Evolutionary conservation across 1,140 invertebrate genomes (phyloP).

Genomic region (Drosophila pseudoananassae): DNA sequence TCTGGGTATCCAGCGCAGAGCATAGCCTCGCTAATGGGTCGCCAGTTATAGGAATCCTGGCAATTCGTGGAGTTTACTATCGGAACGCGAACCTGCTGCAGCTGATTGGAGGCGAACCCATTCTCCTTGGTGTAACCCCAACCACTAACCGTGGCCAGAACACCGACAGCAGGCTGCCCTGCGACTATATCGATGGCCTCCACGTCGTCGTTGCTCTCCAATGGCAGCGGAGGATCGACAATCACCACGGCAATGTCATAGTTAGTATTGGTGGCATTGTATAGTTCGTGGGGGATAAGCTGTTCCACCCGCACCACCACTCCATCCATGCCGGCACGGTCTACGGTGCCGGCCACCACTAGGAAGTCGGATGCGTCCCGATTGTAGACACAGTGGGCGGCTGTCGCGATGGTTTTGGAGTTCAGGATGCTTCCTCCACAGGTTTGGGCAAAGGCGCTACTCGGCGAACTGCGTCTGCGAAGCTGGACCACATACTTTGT

Average conservation of each 20-base stretch:
- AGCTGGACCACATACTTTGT: constrained; percentile 66
- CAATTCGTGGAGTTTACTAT: constrained; percentile 84
- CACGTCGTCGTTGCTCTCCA: constrained; percentile 30
- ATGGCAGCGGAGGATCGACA: constrained; percentile 43
- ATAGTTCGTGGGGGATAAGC: constrained; percentile 56
- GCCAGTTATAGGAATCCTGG: constrained; percentile 66
- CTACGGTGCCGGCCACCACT: constrained; percentile 59
- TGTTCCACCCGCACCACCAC: constrained; percentile 53
- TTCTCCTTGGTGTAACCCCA: constrained; percentile 64
- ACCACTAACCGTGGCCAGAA: constrained; percentile 53
- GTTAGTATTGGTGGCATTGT: constrained; percentile 62
- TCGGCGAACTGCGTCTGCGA: constrained; percentile 33
- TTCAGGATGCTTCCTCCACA: constrained; percentile 47
- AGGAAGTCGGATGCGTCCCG: constrained; percentile 48
- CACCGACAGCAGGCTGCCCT: constrained; percentile 30
- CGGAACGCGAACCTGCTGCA: constrained; percentile 56
- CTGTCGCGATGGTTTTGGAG: constrained; percentile 84
- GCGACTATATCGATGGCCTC: constrained; percentile 36
- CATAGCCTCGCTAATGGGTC: constrained; percentile 87
- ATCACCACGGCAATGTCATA: constrained; percentile 71
- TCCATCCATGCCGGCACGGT: constrained; percentile 53
- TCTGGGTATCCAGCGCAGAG: constrained; percentile 87
- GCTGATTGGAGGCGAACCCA: constrained; percentile 41
- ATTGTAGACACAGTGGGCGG: constrained; percentile 85
- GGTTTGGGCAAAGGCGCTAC: constrained; percentile 46